phyloP scores from a whole-genome alignment of 2,888 invertebrate genomes.

The Gastracanthus pulcherrimus region DNA sequence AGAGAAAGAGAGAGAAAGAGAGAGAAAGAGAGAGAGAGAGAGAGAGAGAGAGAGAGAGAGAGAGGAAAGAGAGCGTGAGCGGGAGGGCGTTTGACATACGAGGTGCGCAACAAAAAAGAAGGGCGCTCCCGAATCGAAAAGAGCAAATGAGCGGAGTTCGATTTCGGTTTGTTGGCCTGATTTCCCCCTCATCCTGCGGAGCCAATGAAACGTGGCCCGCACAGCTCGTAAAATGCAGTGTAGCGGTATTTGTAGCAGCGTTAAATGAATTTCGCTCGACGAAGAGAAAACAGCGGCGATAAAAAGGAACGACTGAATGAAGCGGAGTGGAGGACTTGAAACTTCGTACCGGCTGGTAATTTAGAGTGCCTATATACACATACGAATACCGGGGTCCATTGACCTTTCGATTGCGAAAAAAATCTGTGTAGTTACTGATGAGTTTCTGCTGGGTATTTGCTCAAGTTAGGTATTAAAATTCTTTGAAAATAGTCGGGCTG shows the following conservation, averaged over 20 bases:
- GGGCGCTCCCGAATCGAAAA: background rate
- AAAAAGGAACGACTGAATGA: background rate
- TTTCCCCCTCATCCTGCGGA: background rate
- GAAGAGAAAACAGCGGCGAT: background rate
- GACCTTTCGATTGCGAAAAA: no score
- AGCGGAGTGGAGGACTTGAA: background rate
- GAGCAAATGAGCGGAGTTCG: background rate
- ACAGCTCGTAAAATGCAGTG: background rate
- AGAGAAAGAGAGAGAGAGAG: background rate
- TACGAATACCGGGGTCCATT: background rate
- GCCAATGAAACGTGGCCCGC: background rate
- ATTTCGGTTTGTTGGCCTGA: slow-evolving; percentile 15
- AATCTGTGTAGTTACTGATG: no score
- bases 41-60: background rate
- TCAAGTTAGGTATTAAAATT: no score
- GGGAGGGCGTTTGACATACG: background rate
- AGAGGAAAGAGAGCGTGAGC: no score
- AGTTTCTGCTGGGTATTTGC: no score
- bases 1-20: background rate
- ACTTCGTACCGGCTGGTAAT: background rate
- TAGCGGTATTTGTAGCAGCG: background rate
- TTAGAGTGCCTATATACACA: background rate
- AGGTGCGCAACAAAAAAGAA: background rate
- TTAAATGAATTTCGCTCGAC: slow-evolving; percentile 23
- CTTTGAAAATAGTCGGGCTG: no score